Evolutionary conservation across 2,888 invertebrate genomes (phyloP), one percentile per base, ranked within the genome.

Genomic region (Seira musarum): DNA sequence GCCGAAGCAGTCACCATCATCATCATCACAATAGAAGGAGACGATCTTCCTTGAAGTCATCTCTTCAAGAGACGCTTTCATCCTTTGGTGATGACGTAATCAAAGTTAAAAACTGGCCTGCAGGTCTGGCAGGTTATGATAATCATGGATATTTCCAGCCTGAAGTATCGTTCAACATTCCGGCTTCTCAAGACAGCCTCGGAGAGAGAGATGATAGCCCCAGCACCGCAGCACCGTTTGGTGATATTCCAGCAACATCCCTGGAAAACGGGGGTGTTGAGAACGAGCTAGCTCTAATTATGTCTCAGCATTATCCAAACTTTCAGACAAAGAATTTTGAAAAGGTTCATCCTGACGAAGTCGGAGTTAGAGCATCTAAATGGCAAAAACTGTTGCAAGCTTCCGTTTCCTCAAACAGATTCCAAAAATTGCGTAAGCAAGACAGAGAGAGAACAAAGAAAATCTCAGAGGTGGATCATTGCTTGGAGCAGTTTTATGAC

Each of bases 31-130:
- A n/a, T n/a, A 17, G 53, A 57, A 46, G 53, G 65, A 65, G 71
- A 25, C 21, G 46, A n/a, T 70, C 69, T n/a, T 64, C 73, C n/a
- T n/a, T 25, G 3, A 73, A 63, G 21, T 73, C 79, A 0, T 67
- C 79, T 0, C 70, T 82, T 60, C 69, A 67, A 40, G 82, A 82
- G 46, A 71, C 78, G 5, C n/a, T 82, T 0, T 79, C 78, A 0
- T 64, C 78, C 0, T 82, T 82, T 63, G 82, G 82, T 5, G 82
- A 82, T 25, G 82, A 82, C 46, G 78, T 82, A 5, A 67, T 82
- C 8, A 57, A 61, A 60, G 61, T 82, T 0, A 81, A 81, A 70
- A 60, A 81, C 17, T 68, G 49, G 10, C 63, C 73, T 5, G 65
- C 63, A 1, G 19, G n/a, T 1, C 30, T 73, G 21, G 68, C 68